Base-by-base conservation (phyloP, 2,888 invertebrate species). In the Leptinotarsa haldemani region DNA sequence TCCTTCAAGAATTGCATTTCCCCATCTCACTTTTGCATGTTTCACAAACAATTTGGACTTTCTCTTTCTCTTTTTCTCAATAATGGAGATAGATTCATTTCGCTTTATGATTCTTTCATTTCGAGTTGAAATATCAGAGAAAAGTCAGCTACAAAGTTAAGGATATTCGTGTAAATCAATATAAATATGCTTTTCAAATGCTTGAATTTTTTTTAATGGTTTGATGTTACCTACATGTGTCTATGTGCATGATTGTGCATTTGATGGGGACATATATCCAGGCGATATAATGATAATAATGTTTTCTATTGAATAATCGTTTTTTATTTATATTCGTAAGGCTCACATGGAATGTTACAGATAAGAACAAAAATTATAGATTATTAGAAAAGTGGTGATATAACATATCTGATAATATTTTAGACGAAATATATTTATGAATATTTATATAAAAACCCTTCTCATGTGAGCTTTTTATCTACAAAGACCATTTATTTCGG, bases 401-500 rank as follows among this genome's bases (percentile, higher is more conserved):
- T 80, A 78, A 82, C 81, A 83, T 83, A 83, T 83, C 81, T 81
- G 84, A 84, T 84, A 84, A 85, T 83, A 84, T 82, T 79, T 81
- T 84, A 84, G 84, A 85, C 84, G 84, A 84, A 84, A 84, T 81
- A 79, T 70, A 75, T 75, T 70, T 80, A 80, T 77, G 79, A 79
- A 79, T 80, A 79, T 78, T 78, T 81, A 79, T 78, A 30, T 30
- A 7, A 75, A 80, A 77, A 74, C 74, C 79, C 73, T 71, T 80
- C 81, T 82, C 83, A 83, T 84, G 83, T 83, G 83, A 81, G 83
- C 83, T 81, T 80, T 65, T 74, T 72, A 71, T 75, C 69, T 74
- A 67, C 76, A 77, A 78, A 77, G 71, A 78, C 79, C 77, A 70
- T 76, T 70, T 72, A 74, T 74, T 77, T 77, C 63, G 58, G 61